Conservation (phyloP, 1,140 invertebrate species). For the Batillaria attramentaria region DNA sequence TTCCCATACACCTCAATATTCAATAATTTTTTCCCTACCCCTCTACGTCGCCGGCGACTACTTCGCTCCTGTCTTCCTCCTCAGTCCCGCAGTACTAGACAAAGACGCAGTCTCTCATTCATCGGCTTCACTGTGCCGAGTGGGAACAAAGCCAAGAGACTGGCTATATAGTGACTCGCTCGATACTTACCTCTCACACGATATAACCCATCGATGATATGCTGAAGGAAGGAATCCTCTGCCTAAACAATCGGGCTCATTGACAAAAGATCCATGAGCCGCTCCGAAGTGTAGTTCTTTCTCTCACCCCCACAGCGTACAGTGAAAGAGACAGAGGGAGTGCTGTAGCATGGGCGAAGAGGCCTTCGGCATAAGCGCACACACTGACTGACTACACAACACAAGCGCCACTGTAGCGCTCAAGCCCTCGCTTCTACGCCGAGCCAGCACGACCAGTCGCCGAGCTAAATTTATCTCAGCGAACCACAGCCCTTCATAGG, state of each 20-base stretch:
- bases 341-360: too few species aligned
- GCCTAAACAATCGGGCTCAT: slow-evolving; percentile 5
- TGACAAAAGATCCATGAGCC: slow-evolving; percentile 3
- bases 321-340: background rate
- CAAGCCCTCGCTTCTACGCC: slow-evolving; percentile 15
- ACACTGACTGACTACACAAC: too few species aligned
- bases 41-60: too few species aligned
- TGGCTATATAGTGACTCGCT: too few species aligned
- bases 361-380: too few species aligned
- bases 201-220: background rate
- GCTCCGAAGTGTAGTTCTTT: background rate
- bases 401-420: background rate
- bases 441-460: slow-evolving; percentile 16
- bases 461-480: slow-evolving; percentile 33
- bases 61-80: too few species aligned
- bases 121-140: too few species aligned
- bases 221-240: background rate
- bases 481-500: slow-evolving; percentile 20
- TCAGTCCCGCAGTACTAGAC: too few species aligned
- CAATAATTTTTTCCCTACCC: too few species aligned
- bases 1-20: too few species aligned
- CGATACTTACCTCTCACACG: slow-evolving; percentile 4
- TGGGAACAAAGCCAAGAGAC: too few species aligned
- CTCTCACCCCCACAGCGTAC: background rate
- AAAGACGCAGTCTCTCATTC: too few species aligned